These are phyloP conservation scores for Tapera naevia DNA, from an alignment of 2,797 vertebrate species.

Conservation along the genomic window DNA sequence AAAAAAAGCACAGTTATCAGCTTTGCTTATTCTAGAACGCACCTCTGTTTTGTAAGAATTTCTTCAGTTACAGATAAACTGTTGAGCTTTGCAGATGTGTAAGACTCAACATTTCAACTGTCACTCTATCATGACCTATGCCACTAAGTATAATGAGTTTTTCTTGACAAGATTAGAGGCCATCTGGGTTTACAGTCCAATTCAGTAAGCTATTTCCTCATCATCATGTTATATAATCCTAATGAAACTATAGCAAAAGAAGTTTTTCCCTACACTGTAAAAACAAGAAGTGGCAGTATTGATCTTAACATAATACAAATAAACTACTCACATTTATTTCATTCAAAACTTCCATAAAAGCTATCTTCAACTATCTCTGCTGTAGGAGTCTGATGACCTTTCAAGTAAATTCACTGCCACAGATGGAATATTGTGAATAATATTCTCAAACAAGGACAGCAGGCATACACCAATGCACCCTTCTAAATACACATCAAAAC, in stretches of 20 bases:
- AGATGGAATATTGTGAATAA: not conserved
- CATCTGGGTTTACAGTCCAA: conserved; percentile 40
- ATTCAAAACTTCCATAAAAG: not conserved
- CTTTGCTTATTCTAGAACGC: not conserved
- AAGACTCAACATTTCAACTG: not conserved
- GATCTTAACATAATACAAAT: not conserved
- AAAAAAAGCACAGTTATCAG: not conserved
- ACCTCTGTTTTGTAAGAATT: not conserved
- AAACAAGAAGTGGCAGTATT: not conserved
- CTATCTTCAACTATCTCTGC: not conserved
- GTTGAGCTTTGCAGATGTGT: not conserved
- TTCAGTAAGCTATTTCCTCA: not conserved
- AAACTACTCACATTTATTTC: not conserved
- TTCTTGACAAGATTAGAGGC: conserved; percentile 27
- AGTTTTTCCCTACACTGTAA: not conserved
- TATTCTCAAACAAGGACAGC: not conserved
- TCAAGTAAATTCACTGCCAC: not conserved
- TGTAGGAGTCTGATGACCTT: not conserved
- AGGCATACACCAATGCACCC: not conserved
- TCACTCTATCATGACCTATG: not conserved
- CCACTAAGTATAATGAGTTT: not conserved
- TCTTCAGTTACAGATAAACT: not conserved
- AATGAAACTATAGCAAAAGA: not conserved
- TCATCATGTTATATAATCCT: conserved; percentile 19
- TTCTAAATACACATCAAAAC: not conserved